Percentiles rank a stretch among this genome's conserved stretches.
Evolutionary conservation across 2,888 invertebrate genomes (phyloP).

Genomic region (Schizaphis graminum): DNA sequence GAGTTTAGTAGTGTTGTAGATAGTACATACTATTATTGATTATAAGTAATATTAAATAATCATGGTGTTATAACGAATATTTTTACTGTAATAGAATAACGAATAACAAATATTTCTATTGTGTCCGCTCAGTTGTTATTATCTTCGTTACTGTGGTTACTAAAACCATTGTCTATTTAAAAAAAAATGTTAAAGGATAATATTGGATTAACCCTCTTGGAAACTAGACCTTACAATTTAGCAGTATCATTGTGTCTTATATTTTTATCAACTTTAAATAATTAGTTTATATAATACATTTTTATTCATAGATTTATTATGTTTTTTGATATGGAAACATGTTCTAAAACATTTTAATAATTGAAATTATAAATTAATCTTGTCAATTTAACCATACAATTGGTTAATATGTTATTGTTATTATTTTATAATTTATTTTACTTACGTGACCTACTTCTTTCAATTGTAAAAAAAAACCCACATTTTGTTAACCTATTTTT

Average conservation of each 20-base stretch:
- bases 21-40: background rate
- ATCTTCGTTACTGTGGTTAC: background rate
- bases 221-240: background rate
- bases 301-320: background rate
- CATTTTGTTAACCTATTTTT: background rate
- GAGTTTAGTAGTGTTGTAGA: background rate
- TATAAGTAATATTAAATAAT: conserved; percentile 7
- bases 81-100: background rate
- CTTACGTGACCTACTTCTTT: background rate
- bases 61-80: background rate
- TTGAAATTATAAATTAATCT: background rate
- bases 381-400: background rate
- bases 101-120: background rate
- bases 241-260: background rate
- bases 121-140: background rate
- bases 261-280: background rate
- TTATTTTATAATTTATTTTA: background rate
- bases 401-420: background rate
- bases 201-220: background rate
- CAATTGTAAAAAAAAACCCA: background rate
- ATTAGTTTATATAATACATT: background rate
- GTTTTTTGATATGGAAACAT: background rate
- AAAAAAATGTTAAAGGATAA: background rate
- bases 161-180: background rate
- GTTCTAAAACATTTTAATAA: background rate